Conservation (phyloP, 1,140 invertebrate species). For the Dendroctonus valens region DNA sequence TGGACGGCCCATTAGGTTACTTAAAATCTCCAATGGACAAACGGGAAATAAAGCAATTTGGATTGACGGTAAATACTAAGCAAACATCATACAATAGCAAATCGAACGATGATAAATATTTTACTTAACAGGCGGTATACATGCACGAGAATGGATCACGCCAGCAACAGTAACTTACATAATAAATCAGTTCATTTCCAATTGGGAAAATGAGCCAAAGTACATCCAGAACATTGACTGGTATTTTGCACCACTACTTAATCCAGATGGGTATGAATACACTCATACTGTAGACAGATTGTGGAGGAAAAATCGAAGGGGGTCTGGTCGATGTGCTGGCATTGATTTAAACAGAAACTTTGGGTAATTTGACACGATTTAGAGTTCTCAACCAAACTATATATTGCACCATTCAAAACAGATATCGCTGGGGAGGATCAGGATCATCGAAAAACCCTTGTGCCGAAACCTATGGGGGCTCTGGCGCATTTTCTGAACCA, state of each 20-base stretch:
- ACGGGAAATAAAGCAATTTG: conserved; percentile 61
- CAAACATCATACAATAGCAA: not conserved
- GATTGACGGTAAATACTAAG: conserved; percentile 53
- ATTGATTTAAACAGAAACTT: conserved; percentile 84
- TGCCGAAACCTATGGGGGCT: conserved; percentile 87
- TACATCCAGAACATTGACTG: conserved; percentile 77
- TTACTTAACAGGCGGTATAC: conserved; percentile 64
- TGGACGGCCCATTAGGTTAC: conserved; percentile 69
- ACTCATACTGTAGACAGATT: conserved; percentile 71
- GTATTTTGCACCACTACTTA: conserved; percentile 78
- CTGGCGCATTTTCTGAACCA: conserved; percentile 84
- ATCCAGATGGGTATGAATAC: conserved; percentile 88
- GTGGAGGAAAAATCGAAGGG: conserved; percentile 79
- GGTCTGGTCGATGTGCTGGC: conserved; percentile 63
- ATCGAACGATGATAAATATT: not conserved
- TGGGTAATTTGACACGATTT: conserved; percentile 47
- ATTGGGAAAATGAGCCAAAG: conserved; percentile 64
- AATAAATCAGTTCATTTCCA: conserved; percentile 75
- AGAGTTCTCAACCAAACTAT: not conserved
- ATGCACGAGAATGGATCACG: conserved; percentile 91
- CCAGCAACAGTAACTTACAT: conserved; percentile 82
- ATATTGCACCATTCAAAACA: conserved; percentile 35
- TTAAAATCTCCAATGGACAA: conserved; percentile 67
- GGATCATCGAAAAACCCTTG: conserved; percentile 88
- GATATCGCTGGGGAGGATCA: conserved; percentile 74